Conservation (phyloP, 2,113 vertebrate species). For the Ranitomeya variabilis region DNA sequence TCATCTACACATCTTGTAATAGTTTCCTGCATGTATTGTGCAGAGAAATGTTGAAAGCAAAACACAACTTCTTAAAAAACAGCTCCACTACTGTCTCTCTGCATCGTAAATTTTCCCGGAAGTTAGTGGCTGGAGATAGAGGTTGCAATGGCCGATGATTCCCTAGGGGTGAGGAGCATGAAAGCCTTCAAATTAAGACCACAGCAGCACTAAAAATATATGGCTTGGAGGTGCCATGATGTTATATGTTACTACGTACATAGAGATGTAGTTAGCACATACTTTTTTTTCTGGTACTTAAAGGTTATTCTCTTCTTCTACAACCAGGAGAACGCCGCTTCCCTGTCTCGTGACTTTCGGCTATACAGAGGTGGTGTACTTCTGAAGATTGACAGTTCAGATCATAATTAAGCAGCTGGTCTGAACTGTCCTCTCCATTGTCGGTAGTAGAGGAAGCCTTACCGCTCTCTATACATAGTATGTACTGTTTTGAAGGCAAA, state of each 20-base stretch:
- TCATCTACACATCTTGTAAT: constrained; percentile 21
- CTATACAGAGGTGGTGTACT: no score
- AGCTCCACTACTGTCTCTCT: not conserved
- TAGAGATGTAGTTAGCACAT: not conserved
- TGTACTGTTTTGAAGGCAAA: no score
- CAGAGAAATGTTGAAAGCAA: constrained; percentile 10
- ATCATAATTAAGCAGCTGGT: no score
- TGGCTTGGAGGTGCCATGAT: not conserved
- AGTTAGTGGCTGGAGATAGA: not conserved
- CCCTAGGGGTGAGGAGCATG: not conserved
- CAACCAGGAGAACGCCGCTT: no score
- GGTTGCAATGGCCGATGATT: not conserved
- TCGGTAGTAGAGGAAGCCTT: no score
- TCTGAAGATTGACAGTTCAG: no score
- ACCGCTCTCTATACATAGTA: no score
- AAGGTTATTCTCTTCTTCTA: no score
- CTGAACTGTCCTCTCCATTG: no score
- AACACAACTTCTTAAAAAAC: not conserved
- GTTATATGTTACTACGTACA: not conserved
- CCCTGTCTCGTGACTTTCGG: no score
- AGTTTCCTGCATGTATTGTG: not conserved
- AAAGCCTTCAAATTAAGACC: not conserved
- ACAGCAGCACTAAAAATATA: not conserved
- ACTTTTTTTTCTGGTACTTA: not conserved
- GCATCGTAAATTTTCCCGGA: not conserved